Percentiles rank a stretch among this genome's conserved stretches.
Conservation (phyloP, 2,797 vertebrate genomes). For the Gouania willdenowi region DNA sequence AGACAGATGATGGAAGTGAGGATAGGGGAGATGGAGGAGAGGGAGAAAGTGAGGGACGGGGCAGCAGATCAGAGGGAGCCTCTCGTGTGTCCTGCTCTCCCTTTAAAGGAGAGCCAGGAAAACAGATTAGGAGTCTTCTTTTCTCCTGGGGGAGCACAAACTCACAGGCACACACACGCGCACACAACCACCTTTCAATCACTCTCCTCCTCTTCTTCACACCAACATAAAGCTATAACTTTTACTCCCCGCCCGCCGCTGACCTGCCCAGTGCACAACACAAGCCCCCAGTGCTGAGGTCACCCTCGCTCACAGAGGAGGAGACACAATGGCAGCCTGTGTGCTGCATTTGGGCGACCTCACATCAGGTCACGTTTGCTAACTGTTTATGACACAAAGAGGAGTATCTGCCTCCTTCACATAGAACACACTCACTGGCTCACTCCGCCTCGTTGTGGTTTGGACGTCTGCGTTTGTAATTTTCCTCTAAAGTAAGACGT, state of each 20-base stretch:
- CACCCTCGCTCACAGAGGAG: constrained; percentile 16
- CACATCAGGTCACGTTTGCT: constrained; percentile 53
- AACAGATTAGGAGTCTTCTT: constrained; percentile 78
- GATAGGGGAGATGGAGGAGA: constrained; percentile 55
- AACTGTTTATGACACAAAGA: constrained; percentile 53
- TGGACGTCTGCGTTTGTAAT: too few relatives aligned
- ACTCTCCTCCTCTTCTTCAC: constrained; percentile 33
- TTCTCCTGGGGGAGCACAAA: constrained; percentile 67
- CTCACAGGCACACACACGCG: constrained; percentile 35
- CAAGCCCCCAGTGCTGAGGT: constrained; percentile 37
- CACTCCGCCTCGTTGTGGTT: constrained; percentile 16
- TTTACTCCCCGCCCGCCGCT: constrained; percentile 34
- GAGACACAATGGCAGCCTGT: constrained; percentile 37
- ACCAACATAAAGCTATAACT: constrained; percentile 57
- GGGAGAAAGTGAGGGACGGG: constrained; percentile 69
- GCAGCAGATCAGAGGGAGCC: constrained; percentile 75
- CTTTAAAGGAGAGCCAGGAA: constrained; percentile 80
- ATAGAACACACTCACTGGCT: neutral
- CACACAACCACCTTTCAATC: constrained; percentile 33
- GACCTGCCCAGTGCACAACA: constrained; percentile 66
- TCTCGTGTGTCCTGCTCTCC: constrained; percentile 74
- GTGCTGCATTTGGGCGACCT: constrained; percentile 34
- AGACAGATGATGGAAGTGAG: constrained; percentile 63
- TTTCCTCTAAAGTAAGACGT: too few relatives aligned
- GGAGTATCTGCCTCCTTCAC: constrained; percentile 21